Evolutionary conservation across 2,888 invertebrate species (phyloP).

Genomic region (Embidobia sp.): DNA sequence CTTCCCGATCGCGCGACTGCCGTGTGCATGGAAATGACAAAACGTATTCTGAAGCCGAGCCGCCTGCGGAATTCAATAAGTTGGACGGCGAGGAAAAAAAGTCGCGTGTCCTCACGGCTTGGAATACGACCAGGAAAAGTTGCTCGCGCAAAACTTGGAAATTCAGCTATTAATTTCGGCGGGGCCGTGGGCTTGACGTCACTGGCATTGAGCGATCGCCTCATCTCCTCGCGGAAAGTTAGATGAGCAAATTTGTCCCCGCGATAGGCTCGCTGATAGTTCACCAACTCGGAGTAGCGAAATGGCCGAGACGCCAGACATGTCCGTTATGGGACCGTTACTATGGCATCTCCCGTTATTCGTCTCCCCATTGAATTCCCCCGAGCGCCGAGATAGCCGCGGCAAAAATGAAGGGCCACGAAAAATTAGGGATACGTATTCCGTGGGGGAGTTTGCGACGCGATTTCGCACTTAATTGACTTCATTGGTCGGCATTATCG

Average conservation of each 20-base stretch:
- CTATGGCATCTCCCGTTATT: constrained; percentile 62
- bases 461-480: constrained; percentile 64
- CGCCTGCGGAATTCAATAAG: constrained; percentile 61
- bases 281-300: constrained; percentile 73
- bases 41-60: constrained; percentile 62
- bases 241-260: constrained; percentile 81
- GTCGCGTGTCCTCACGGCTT: constrained; percentile 30
- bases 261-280: constrained; percentile 79
- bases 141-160: constrained; percentile 71
- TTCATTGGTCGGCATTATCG: constrained; percentile 38
- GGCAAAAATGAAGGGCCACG: constrained; percentile 42
- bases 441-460: constrained; percentile 30
- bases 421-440: constrained; percentile 57
- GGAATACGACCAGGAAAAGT: constrained; percentile 64
- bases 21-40: constrained; percentile 28
- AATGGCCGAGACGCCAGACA: constrained; percentile 60
- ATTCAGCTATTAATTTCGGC: constrained; percentile 76
- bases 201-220: constrained; percentile 80
- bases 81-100: neutral
- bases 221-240: constrained; percentile 80
- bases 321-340: constrained; percentile 64
- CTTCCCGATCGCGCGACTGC: too few species aligned
- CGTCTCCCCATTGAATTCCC: constrained; percentile 47
- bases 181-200: constrained; percentile 41
- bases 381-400: constrained; percentile 15